These are phyloP conservation scores for Zelostemma sp. DNA, from an alignment of 1,140 invertebrate species.

Conservation along the genomic window DNA sequence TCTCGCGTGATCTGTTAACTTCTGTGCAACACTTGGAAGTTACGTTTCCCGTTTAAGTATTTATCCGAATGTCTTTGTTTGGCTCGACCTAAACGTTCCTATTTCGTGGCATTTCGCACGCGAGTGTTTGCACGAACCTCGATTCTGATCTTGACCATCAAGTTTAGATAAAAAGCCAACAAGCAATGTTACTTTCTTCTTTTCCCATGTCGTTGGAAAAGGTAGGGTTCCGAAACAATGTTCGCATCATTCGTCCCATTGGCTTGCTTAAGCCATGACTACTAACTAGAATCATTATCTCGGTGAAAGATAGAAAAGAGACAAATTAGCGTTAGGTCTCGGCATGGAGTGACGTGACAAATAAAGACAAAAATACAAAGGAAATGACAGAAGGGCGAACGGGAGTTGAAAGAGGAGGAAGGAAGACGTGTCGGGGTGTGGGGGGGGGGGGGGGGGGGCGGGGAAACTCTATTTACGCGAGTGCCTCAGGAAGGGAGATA, in stretches of 20 bases:
- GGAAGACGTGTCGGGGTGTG: slow-evolving; percentile 14
- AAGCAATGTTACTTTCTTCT: neutral
- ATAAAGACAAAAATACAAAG: slow-evolving; percentile 49
- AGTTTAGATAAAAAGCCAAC: slow-evolving; percentile 17
- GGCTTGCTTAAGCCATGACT: slow-evolving; percentile 36
- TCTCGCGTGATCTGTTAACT: neutral
- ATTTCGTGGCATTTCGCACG: neutral
- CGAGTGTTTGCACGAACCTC: neutral
- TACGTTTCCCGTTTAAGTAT: neutral
- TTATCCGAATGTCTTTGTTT: slow-evolving; percentile 1
- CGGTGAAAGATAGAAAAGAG: slow-evolving; percentile 32
- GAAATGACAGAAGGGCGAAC: slow-evolving; percentile 31
- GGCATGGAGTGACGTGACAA: slow-evolving; percentile 38
- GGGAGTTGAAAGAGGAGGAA: slow-evolving; percentile 22
- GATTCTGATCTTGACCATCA: slow-evolving; percentile 7
- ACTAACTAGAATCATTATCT: slow-evolving; percentile 42
- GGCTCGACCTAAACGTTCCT: neutral
- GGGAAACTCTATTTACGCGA: slow-evolving; percentile 59
- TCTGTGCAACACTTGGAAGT: neutral
- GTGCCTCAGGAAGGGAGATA: slow-evolving; percentile 60
- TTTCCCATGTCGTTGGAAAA: neutral
- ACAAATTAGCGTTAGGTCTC: slow-evolving; percentile 43
- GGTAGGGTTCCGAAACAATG: no score
- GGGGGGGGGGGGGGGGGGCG: slow-evolving; percentile 1
- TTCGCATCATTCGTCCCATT: no score